Conservation (phyloP, 2,797 vertebrate species). For the Rhincodon typus region DNA sequence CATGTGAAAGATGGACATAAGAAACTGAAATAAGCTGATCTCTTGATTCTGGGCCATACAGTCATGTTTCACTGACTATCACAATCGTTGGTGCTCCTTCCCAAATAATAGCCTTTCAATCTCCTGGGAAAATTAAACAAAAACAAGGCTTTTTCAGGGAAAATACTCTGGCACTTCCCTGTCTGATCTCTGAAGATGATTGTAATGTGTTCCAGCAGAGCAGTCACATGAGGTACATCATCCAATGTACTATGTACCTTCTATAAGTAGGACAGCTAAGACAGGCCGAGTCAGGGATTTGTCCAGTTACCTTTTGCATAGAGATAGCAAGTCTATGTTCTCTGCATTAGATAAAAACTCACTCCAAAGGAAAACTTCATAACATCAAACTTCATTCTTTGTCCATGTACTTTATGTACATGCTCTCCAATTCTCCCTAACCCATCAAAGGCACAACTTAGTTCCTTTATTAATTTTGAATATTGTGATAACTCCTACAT, state of each 20-base stretch:
- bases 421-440: background rate
- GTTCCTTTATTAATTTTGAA: too few relatives aligned
- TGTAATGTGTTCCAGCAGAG: background rate
- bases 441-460: background rate
- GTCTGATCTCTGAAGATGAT: background rate
- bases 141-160: background rate
- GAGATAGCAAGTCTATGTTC: background rate
- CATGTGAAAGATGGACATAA: background rate
- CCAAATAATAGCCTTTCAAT: background rate
- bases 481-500: too few relatives aligned
- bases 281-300: background rate
- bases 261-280: background rate
- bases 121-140: background rate
- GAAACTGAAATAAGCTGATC: background rate
- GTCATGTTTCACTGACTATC: background rate
- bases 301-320: background rate
- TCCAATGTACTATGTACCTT: background rate
- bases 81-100: background rate
- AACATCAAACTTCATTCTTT: too few relatives aligned
- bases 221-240: background rate
- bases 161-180: background rate
- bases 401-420: background rate
- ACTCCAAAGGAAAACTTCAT: background rate
- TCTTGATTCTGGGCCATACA: background rate
- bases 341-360: background rate